These are phyloP conservation scores for Oligia fasciuncula DNA, from an alignment of 2,888 invertebrate genomes.

Conservation along the genomic window DNA sequence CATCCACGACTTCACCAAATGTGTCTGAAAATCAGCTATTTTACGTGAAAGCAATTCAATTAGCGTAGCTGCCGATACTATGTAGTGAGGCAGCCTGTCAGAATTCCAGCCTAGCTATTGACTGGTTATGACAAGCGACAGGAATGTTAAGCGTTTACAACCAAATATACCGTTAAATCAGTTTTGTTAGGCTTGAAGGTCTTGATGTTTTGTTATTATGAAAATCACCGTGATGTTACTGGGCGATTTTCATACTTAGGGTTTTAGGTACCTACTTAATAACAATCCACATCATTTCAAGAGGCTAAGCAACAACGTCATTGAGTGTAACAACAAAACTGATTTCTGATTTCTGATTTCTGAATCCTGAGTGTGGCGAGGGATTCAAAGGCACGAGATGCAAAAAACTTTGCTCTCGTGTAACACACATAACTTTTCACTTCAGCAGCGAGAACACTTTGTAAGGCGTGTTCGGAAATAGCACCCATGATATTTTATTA, in stretches of 20 bases:
- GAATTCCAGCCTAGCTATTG: slow-evolving; percentile 3
- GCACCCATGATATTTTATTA: too few species aligned
- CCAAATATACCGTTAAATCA: not conserved
- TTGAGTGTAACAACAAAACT: not conserved
- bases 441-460: too few species aligned
- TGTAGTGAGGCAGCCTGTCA: slow-evolving; percentile 26
- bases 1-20: slow-evolving; percentile 3
- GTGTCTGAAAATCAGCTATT: slow-evolving; percentile 26
- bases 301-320: not conserved
- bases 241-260: not conserved
- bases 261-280: too few species aligned
- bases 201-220: not conserved
- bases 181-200: not conserved
- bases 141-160: not conserved
- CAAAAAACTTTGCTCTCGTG: too few species aligned
- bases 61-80: slow-evolving; percentile 27
- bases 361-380: too few species aligned
- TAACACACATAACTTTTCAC: too few species aligned
- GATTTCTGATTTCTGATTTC: too few species aligned
- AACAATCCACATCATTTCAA: not conserved
- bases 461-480: too few species aligned
- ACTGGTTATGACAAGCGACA: slow-evolving; percentile 14
- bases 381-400: too few species aligned
- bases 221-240: not conserved
- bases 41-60: slow-evolving; percentile 26